These are phyloP conservation scores for Conus canariensis DNA, from an alignment of 2,888 invertebrate species.

Conservation along the genomic window DNA sequence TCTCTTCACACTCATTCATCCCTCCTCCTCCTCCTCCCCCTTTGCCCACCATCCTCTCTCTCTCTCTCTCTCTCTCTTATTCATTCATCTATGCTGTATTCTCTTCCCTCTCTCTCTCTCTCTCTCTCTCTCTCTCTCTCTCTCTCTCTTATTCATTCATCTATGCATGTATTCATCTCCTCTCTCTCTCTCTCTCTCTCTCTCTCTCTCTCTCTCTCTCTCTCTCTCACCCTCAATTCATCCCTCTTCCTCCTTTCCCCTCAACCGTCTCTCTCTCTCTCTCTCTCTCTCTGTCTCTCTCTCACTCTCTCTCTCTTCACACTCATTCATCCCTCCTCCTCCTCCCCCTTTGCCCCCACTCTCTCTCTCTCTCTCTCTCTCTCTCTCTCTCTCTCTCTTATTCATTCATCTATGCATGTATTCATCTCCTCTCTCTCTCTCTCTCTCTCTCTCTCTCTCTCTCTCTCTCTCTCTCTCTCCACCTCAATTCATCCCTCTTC, in stretches of 20 bases:
- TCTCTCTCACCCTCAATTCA: neutral
- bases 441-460: neutral
- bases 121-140: slow-evolving; percentile 11
- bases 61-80: neutral
- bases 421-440: neutral
- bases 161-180: neutral
- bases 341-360: too few relatives aligned
- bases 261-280: neutral
- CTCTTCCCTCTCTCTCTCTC: neutral
- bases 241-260: neutral
- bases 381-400: neutral
- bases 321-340: neutral
- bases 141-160: too few relatives aligned
- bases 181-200: too few relatives aligned
- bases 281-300: neutral
- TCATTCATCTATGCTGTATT: too few relatives aligned
- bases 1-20: too few relatives aligned
- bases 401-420: neutral
- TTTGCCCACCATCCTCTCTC: too few relatives aligned
- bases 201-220: neutral
- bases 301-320: neutral
- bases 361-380: neutral
- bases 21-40: too few relatives aligned
- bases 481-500: too few relatives aligned
- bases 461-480: neutral